Evolutionary conservation across 2,113 vertebrate species (phyloP).

Genomic region (Anolis carolinensis): DNA sequence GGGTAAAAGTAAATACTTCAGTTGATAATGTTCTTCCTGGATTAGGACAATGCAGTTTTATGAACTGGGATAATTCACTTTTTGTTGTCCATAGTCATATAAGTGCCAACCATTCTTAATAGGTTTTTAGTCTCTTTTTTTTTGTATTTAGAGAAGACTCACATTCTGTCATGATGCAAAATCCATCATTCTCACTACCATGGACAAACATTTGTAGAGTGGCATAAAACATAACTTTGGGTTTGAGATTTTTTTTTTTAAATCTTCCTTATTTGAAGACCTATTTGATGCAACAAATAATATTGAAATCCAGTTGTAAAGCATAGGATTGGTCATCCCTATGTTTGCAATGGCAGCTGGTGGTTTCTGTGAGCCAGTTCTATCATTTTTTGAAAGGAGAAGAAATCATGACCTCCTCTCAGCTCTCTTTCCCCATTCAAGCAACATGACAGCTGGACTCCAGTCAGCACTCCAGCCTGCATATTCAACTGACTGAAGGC

Average conservation of each 20-base stretch:
- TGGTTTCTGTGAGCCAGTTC: no score
- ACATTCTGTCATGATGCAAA: neutral
- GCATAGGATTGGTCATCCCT: constrained; percentile 53
- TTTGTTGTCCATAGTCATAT: neutral
- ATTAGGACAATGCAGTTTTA: neutral
- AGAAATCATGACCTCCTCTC: neutral
- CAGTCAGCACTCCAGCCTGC: no score
- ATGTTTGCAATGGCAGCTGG: neutral
- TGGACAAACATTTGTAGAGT: neutral
- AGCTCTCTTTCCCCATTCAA: no score
- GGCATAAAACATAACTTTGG: neutral
- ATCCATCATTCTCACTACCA: neutral
- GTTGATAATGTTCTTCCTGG: neutral
- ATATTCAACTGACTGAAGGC: no score
- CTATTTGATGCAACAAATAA: constrained; percentile 43
- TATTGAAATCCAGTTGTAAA: constrained; percentile 49
- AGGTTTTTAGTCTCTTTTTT: neutral
- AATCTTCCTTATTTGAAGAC: constrained; percentile 17
- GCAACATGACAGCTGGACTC: no score
- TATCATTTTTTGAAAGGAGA: no score
- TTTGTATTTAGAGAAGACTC: neutral
- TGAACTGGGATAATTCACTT: neutral
- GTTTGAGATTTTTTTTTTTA: neutral
- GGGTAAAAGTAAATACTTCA: neutral
- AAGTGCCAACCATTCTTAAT: neutral